Evolutionary conservation across 2,113 vertebrate species (phyloP), one percentile per base, ranked within the genome.

Genomic region (Peromyscus maniculatus): DNA sequence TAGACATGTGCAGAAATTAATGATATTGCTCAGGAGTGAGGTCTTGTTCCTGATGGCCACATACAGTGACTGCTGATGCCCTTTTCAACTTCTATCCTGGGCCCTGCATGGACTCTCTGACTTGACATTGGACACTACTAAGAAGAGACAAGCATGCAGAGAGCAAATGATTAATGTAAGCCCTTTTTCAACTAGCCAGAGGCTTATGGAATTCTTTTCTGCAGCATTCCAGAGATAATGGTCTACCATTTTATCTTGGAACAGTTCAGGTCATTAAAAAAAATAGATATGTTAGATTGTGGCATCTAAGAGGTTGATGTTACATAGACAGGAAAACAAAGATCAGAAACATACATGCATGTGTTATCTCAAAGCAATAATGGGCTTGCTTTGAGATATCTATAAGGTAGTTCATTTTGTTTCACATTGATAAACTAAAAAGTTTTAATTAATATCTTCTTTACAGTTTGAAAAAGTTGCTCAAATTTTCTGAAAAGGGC

Each of bases 1-100:
- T 97, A 96, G 43, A 87, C 72, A 55, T 66, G 95, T 94, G 96
- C 92, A 98, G 91, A 97, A 94, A 93, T 97, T 97, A 96, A 62
- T 97, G 92, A 98, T 93, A 96, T 83, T n/a, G 55, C 67, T 97
- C 26, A 4, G 22, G 26, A 33, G 39, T 52, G 55, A 87, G n/a
- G 31, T 87, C 93, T 95, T 98, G 84, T 79, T 98, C 74, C 52
- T 97, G 77, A 22, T 83, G 75, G 28, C 62, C 95, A 89, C 93
- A 93, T 95, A 92, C 74, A 80, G 89, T 5, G 87, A 86, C 77
- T 77, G 89, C 79, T 95, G 97, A 97, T 91, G 86, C 75, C 96
- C 93, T 96, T 97, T 97, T 1, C 87, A 66, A 6, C 82, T 96
- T 87, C 88, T 95, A 1, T 88, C 93, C 94, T 94, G 91, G 87